A percentile compares a stretch with the other conserved stretches of the same genome.
Evolutionary conservation across 2,888 invertebrate genomes (phyloP).

Genomic region (Thera britannica): DNA sequence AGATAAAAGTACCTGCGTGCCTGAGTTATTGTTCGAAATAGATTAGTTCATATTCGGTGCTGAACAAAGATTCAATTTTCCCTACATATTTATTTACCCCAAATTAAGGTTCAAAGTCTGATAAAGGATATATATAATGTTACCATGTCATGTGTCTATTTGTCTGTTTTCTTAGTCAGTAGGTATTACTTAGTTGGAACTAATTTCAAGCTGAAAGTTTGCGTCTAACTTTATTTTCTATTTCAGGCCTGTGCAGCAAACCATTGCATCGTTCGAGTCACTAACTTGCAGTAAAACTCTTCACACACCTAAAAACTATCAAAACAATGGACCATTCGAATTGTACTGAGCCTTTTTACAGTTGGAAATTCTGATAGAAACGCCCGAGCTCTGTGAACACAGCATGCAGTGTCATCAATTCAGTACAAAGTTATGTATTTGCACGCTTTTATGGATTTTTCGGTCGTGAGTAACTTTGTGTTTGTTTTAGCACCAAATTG

Average conservation of each 20-base stretch:
- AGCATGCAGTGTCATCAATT: conserved; percentile 39
- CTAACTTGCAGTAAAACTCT: conserved; percentile 8
- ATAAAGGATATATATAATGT: too few species aligned
- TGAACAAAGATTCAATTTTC: too few species aligned
- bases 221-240: not conserved
- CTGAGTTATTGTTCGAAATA: too few species aligned
- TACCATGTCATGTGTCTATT: too few species aligned
- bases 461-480: conserved; percentile 32
- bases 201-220: too few species aligned
- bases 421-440: conserved; percentile 35
- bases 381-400: conserved; percentile 20
- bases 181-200: too few species aligned
- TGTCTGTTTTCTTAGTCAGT: too few species aligned
- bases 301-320: conserved; percentile 15
- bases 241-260: not conserved
- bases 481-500: conserved; percentile 39
- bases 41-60: too few species aligned
- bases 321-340: conserved; percentile 4
- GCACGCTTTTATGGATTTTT: conserved; percentile 36
- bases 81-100: too few species aligned
- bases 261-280: not conserved
- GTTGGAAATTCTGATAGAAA: conserved; percentile 23
- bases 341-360: conserved; percentile 9
- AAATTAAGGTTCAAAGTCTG: too few species aligned
- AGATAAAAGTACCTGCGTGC: too few species aligned